Conservation (phyloP, 1,140 invertebrate species). For the Hylaeus volcanicus region DNA sequence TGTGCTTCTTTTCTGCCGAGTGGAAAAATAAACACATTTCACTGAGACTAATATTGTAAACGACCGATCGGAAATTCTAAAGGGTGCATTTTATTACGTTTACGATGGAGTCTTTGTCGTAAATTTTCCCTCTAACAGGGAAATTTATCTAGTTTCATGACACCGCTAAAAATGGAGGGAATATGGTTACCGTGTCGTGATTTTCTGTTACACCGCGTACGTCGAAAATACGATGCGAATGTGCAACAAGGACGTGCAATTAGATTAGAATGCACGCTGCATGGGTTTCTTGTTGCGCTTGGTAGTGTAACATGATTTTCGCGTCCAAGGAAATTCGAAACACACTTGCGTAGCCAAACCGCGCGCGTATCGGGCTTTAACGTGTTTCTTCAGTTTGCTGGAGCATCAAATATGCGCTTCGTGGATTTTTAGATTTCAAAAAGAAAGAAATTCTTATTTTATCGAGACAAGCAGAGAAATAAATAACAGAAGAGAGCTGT, state of each 20-base stretch:
- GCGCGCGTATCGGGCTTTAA: background rate
- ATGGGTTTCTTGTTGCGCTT: conserved; percentile 16
- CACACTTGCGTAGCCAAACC: conserved; percentile 1
- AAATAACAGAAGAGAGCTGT: no score
- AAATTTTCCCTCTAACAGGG: background rate
- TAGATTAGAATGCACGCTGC: conserved; percentile 11
- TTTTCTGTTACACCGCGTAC: background rate
- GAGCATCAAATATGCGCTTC: no score
- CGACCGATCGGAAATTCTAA: background rate
- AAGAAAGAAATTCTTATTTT: no score
- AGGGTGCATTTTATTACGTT: no score
- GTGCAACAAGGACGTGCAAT: background rate
- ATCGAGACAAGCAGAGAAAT: no score
- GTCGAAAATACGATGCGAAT: background rate
- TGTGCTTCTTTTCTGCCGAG: no score
- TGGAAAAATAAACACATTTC: no score
- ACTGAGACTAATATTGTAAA: background rate
- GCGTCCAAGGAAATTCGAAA: conserved; percentile 23
- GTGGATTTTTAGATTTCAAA: no score
- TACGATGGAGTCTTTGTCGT: no score
- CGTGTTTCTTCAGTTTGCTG: background rate
- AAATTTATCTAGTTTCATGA: background rate
- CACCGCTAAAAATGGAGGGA: background rate
- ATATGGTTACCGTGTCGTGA: background rate
- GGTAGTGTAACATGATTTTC: conserved; percentile 13